Evolutionary conservation across 2,113 vertebrate species (phyloP).

Genomic region (Egretta garzetta): DNA sequence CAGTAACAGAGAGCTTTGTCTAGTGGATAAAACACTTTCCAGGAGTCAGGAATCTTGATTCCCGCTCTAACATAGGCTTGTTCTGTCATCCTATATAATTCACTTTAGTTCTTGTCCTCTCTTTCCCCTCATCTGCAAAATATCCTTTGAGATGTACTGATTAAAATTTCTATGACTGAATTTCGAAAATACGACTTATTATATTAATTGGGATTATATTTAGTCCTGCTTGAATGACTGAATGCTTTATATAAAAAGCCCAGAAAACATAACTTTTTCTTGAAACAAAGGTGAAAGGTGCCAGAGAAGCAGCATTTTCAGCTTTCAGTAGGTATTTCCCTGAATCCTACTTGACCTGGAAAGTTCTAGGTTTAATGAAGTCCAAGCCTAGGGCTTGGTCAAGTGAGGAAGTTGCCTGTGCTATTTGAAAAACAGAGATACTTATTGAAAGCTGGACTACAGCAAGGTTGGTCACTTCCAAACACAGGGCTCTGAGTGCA

Average conservation of each 20-base stretch:
- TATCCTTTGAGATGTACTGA: not conserved
- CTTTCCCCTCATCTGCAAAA: not conserved
- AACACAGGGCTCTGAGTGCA: not conserved
- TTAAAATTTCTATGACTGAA: not conserved
- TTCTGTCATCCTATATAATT: not conserved
- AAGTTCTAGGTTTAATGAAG: not conserved
- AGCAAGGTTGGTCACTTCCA: not conserved
- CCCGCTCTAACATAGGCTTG: not conserved
- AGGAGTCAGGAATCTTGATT: not conserved
- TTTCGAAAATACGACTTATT: not conserved
- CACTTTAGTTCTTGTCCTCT: not conserved
- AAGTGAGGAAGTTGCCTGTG: not conserved
- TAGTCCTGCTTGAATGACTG: not conserved
- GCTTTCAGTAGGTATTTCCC: not conserved
- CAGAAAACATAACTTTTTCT: not conserved
- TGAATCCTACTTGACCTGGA: not conserved
- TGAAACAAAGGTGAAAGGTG: not conserved
- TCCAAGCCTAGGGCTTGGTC: not conserved
- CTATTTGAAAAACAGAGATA: not conserved
- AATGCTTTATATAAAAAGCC: not conserved
- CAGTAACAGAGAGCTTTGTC: not conserved
- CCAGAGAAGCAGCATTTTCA: not conserved
- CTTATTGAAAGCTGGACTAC: not conserved
- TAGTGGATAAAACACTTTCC: not conserved
- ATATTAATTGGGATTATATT: not conserved